Conservation (phyloP, 2,113 vertebrate species). For the Sarotherodon lohbergeri region DNA sequence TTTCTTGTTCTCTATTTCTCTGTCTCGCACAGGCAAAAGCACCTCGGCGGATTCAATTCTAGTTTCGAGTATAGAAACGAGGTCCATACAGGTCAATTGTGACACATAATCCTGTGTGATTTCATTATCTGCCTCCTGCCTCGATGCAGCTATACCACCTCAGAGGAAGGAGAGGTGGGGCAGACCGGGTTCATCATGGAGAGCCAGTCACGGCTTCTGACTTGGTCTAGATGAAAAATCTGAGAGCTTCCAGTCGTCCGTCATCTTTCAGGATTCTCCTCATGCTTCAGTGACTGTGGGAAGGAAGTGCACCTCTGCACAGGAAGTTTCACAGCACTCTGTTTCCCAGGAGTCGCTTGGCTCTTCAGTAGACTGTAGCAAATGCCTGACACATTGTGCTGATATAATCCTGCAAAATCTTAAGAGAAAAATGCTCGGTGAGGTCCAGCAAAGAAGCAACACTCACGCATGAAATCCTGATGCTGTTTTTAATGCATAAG, state of each 20-base stretch:
- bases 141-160: not conserved
- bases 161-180: not conserved
- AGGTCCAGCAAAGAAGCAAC: not conserved
- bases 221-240: constrained; percentile 31
- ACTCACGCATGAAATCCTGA: not conserved
- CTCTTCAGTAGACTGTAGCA: constrained; percentile 27
- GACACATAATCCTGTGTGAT: constrained; percentile 49
- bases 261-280: constrained; percentile 38
- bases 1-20: not conserved
- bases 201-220: constrained; percentile 35
- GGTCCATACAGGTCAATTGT: constrained; percentile 34
- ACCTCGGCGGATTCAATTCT: not conserved
- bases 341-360: constrained; percentile 31
- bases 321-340: constrained; percentile 38
- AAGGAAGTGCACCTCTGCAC: constrained; percentile 34
- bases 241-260: constrained; percentile 33
- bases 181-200: constrained; percentile 22
- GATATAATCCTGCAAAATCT: constrained; percentile 12
- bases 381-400: constrained; percentile 22
- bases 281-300: constrained; percentile 30
- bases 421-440: not conserved
- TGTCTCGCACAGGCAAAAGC: not conserved
- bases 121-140: constrained; percentile 45
- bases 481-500: not conserved
- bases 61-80: not conserved